Base-by-base conservation (phyloP, 2,113 vertebrate genomes). In the Burhinus bistriatus region DNA sequence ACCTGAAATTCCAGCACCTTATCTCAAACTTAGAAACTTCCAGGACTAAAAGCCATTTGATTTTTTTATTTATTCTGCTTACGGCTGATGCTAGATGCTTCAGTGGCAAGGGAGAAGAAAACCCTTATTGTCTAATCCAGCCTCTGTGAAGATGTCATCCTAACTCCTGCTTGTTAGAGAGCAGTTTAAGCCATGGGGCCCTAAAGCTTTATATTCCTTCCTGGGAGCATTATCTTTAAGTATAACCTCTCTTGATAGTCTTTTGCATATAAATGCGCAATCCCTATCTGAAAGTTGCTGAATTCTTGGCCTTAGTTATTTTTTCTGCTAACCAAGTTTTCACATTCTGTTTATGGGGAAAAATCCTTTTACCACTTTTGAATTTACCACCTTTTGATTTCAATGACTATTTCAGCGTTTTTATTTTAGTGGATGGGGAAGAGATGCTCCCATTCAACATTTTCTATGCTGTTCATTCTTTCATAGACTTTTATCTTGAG, bases 1-100 rank as follows among this genome's bases (percentile, higher is more conserved):
- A 66, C 71, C 38, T 76, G 64, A 93, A 92, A 95, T 95, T 94
- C 90, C 79, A 95, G 70, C 49, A 80, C 57, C 12, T 90, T 70
- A 84, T 77, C 78, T 71, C 61, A 83, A 95, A 89, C 30, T 20
- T 72, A 70, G 42, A 85, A 82, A 83, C 38, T 85, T 82, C 32
- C 58, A 87, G 14, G 54, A 61, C 44, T 89, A 52, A 84, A 94
- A 91, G 54, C 15, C 12, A 27, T 82, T 85, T 83, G 5, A 19
- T 76, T 47, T 21, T 78, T 75, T 40, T 30, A 44, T 14, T 36
- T 70, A 34, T 87, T 94, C 64, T 87, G 32, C 15, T 71, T 93
- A 71, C 20, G 23, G 65, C 34, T 59, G 15, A 68, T 72, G 59
- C 54, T 81, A 59, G 62, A 86, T 77, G 55, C 42, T 66, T 86